Evolutionary conservation across 2,888 invertebrate species (phyloP), one percentile per base, ranked within the genome.

Genomic region (Lomographa bimaculata): DNA sequence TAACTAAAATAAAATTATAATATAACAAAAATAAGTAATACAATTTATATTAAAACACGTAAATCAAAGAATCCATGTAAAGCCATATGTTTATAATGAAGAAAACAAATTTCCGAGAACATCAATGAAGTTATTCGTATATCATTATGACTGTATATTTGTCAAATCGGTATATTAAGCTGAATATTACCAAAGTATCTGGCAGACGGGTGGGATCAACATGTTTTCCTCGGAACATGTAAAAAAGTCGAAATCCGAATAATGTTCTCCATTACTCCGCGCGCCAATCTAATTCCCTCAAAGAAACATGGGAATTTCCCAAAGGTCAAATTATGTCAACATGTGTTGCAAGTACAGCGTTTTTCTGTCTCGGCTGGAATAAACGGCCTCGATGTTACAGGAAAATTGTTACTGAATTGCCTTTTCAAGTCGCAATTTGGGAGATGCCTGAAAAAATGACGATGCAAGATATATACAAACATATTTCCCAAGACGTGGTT

Each of bases 231-330:
- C 5, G 8, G 6, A 9, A 25, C 18, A 27, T 38, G 14, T 29
- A 35, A 46, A 45, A 36, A 44, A n/a, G n/a, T n/a, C n/a, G n/a
- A n/a, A 28, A 42, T 50, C 51, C 36, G 24, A 36, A 50, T 48
- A 56, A 50, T 50, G 60, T 57, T 58, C 50, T 48, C 20, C 38
- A 44, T 41, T 47, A 35, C 25, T 41, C 38, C 46, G 48, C 52
- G 60, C 59, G 57, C 57, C 57, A 64, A 64, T 67, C 60, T 66
- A 65, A 77, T 71, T 60, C 56, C 32, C 52, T 54, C 60, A 58
- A 65, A 66, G 64, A 56, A 55, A 59, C 57, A 56, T 52, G 54
- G 49, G 64, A 62, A 79, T 77, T 76, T 79, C 77, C 75, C 77
- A 27, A 7, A 69, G 65, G 79, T 62, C 62, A 64, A 71, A 77